Evolutionary conservation across 1,140 invertebrate species (phyloP).

Genomic region (Tetramorium parvispinum): DNA sequence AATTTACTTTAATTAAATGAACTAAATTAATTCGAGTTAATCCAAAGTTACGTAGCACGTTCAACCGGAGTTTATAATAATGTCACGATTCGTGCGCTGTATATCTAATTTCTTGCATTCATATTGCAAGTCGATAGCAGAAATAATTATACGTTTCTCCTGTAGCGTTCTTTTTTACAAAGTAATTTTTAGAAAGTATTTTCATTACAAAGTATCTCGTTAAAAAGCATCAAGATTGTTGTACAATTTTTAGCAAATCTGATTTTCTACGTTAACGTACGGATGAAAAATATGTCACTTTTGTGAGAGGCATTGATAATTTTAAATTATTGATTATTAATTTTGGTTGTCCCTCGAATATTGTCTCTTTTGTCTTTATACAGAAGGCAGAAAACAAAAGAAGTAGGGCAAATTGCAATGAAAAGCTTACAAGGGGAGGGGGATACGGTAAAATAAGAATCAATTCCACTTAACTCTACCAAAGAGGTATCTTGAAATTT

Average conservation of each 20-base stretch:
- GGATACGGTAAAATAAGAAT: constrained; percentile 22
- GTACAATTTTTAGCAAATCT: neutral
- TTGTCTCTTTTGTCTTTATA: neutral
- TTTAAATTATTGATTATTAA: neutral
- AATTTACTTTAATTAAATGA: constrained; percentile 49
- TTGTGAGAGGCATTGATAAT: neutral
- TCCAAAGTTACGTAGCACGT: neutral
- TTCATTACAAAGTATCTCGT: neutral
- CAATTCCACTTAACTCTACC: constrained; percentile 39
- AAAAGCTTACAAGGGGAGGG: neutral
- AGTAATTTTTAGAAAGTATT: neutral
- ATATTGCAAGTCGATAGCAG: neutral
- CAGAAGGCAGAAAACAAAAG: neutral
- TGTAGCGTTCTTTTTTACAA: neutral
- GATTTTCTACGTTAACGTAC: neutral
- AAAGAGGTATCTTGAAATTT: constrained; percentile 27
- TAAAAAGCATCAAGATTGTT: neutral
- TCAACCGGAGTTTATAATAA: constrained; percentile 12
- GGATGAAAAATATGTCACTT: neutral
- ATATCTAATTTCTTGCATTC: neutral
- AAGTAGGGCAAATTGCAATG: constrained; percentile 24
- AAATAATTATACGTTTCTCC: neutral
- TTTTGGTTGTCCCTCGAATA: neutral
- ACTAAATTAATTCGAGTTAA: constrained; percentile 33
- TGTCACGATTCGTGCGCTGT: neutral